These are phyloP conservation scores for Haliclona indistincta DNA, from an alignment of 37 sponge, comb jelly and placozoan genomes.

Conservation along the genomic window DNA sequence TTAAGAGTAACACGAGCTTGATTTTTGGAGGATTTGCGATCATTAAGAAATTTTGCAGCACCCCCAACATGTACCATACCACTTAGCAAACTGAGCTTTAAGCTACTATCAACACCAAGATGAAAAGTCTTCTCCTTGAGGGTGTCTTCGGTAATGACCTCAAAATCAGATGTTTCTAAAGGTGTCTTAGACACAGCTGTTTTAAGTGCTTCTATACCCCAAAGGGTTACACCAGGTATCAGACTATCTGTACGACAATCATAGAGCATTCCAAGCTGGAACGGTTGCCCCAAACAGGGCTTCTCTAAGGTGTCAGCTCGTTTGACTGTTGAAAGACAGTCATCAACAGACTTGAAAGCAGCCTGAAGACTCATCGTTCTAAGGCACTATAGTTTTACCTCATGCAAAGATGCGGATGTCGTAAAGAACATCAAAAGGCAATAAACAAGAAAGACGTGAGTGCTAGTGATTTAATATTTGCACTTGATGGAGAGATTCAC, in stretches of 20 bases:
- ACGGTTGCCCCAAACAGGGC: slow-evolving; percentile 34
- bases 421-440: too few species aligned
- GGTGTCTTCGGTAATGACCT: slow-evolving; percentile 28
- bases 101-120: slow-evolving; percentile 12
- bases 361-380: too few species aligned
- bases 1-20: slow-evolving; percentile 47
- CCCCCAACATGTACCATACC: slow-evolving; percentile 32
- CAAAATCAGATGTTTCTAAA: background rate
- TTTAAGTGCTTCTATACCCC: slow-evolving; percentile 20
- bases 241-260: slow-evolving; percentile 41
- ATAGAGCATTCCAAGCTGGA: slow-evolving; percentile 45
- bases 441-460: too few species aligned
- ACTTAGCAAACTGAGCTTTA: slow-evolving; percentile 30
- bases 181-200: background rate
- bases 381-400: too few species aligned
- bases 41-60: slow-evolving; percentile 34
- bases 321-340: too few species aligned
- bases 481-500: too few species aligned
- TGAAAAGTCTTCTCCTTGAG: slow-evolving; percentile 1
- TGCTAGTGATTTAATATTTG: too few species aligned
- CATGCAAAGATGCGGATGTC: too few species aligned
- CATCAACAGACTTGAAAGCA: too few species aligned
- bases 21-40: slow-evolving; percentile 31
- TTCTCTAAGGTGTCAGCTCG: too few species aligned
- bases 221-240: slow-evolving; percentile 27